phyloP scores from a whole-genome alignment of 2,797 vertebrate genomes.

The Phoxinus dragarum region DNA sequence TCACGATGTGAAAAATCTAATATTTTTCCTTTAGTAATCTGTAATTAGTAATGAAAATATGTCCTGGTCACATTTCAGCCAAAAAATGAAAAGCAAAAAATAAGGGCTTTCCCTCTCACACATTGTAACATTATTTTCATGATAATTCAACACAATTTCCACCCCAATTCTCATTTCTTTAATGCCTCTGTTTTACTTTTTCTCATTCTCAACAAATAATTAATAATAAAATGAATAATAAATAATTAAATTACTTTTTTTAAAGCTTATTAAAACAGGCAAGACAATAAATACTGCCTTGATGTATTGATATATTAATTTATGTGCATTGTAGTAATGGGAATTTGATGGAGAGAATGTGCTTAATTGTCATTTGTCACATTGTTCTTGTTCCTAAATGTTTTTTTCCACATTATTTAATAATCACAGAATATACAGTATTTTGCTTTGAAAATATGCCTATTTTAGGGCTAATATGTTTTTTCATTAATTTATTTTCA shows the following conservation, averaged over 20 bases:
- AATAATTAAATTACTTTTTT: not conserved
- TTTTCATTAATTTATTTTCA: not conserved
- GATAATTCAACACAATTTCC: not conserved
- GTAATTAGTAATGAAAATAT: not conserved
- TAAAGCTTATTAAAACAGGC: not conserved
- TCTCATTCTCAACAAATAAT: not conserved
- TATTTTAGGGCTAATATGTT: not conserved
- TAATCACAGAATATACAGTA: not conserved
- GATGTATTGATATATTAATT: not conserved
- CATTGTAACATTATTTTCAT: not conserved
- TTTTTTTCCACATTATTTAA: not conserved
- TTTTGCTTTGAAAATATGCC: not conserved
- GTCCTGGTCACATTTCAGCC: not conserved
- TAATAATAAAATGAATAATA: not conserved
- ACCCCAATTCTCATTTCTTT: not conserved
- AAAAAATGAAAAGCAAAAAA: not conserved
- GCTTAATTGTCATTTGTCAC: not conserved
- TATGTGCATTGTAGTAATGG: not conserved
- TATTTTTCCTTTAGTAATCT: not conserved
- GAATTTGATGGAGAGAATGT: not conserved
- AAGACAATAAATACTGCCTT: not conserved
- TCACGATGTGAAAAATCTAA: not conserved
- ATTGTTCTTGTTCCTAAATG: not conserved
- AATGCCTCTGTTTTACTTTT: not conserved
- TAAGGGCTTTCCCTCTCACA: too few species aligned